A percentile compares a stretch with the other conserved stretches of the same genome.
Evolutionary conservation across 2,113 vertebrate species (phyloP).

Genomic region (Candoia aspera): DNA sequence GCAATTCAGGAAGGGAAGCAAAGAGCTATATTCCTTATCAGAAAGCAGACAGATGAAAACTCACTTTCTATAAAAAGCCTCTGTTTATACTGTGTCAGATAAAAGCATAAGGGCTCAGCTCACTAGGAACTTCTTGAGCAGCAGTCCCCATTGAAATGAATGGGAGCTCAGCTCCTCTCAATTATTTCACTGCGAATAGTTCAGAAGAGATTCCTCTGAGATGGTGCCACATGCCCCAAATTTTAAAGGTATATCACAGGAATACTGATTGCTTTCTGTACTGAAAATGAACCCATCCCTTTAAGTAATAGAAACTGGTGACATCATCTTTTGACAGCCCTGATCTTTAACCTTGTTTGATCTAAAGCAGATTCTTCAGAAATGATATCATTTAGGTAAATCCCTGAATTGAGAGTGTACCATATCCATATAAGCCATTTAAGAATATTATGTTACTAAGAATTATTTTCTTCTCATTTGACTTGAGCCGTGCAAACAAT

Average conservation of each 20-base stretch:
- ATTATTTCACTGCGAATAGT: background rate
- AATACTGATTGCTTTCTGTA: background rate
- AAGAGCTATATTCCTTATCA: background rate
- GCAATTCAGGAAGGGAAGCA: background rate
- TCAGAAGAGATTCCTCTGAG: background rate
- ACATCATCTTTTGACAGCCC: conserved; percentile 78
- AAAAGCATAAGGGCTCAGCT: background rate
- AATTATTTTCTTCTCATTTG: conserved; percentile 70
- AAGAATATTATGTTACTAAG: conserved; percentile 74
- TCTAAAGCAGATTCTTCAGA: conserved; percentile 80
- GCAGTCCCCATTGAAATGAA: background rate
- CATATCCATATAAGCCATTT: conserved; percentile 66
- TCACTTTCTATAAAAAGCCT: background rate
- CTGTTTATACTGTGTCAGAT: background rate
- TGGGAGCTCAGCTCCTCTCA: too few relatives aligned
- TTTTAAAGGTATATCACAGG: background rate
- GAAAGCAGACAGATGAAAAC: background rate
- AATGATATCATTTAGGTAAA: conserved; percentile 81
- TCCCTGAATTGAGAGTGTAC: conserved; percentile 69
- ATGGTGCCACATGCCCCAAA: background rate
- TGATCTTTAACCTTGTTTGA: conserved; percentile 82
- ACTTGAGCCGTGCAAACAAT: conserved; percentile 50
- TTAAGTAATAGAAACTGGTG: conserved; percentile 71
- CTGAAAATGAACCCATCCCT: conserved; percentile 21
- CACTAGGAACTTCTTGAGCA: background rate